A percentile compares a stretch with the other conserved stretches of the same genome.
Evolutionary conservation across 2,113 vertebrate species (phyloP).

Genomic region (Butorides virescens): DNA sequence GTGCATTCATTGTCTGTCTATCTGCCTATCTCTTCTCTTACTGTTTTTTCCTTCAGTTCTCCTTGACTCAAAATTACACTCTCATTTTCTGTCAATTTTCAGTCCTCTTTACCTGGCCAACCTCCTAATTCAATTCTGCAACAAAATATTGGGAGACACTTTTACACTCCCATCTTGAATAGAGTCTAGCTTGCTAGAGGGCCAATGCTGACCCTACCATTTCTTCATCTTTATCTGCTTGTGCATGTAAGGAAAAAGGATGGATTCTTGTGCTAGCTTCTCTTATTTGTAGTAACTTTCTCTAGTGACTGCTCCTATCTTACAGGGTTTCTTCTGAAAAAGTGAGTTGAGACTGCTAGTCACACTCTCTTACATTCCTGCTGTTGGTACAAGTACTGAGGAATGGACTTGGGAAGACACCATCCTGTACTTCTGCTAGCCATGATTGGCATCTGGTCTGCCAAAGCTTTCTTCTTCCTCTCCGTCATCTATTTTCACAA

Average conservation of each 20-base stretch:
- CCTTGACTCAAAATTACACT: conserved; percentile 32
- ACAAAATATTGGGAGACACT: background rate
- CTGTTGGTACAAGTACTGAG: background rate
- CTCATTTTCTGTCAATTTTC: background rate
- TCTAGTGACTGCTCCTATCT: background rate
- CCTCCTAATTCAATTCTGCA: background rate
- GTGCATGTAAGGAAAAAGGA: background rate
- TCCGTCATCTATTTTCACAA: background rate
- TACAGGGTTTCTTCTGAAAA: background rate
- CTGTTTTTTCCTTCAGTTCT: conserved; percentile 20
- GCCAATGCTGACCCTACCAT: background rate
- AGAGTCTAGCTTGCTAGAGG: background rate
- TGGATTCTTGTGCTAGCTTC: background rate
- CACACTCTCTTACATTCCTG: background rate
- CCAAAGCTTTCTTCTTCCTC: background rate
- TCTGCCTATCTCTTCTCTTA: background rate
- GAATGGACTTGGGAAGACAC: background rate
- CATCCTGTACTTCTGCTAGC: background rate
- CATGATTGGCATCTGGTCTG: background rate
- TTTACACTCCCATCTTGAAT: background rate
- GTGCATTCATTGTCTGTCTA: background rate
- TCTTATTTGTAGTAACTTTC: background rate
- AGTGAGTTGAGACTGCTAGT: background rate
- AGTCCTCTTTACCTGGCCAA: background rate
- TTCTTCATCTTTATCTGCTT: background rate